Evolutionary conservation across 2,888 invertebrate species (phyloP), one percentile per base, ranked within the genome.

Genomic region (Euclidia mi): DNA sequence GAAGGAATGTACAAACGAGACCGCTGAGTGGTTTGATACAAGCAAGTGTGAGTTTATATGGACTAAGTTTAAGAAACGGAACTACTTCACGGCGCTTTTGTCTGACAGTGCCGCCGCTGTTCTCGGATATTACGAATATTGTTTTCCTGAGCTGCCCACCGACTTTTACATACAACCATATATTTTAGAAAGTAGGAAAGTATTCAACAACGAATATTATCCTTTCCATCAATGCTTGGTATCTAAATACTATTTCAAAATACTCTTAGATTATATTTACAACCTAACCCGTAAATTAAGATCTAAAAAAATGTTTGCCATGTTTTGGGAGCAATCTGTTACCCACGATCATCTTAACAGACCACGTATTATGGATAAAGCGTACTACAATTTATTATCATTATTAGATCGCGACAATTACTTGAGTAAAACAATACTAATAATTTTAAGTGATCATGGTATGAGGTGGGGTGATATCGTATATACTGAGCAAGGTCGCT

Each of bases 361-460:
- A 78, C 97, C 98, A 0, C 95, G 95, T 73, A 81, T 96, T 17
- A 97, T 97, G 53, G 98, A 98, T 76, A 90, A 95, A 0, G 89
- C 95, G 35, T 96, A 97, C 73, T 80, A 91, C 58, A 75, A 90
- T 0, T 95, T 97, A 74, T 87, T 98, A 46, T 82, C 87, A 48
- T 84, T 91, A 49, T 79, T 97, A 42, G 88, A 95, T 18, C 67
- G 85, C 0, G 83, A 91, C 0, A 93, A 94, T 0, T 89, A 95
- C 43, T 88, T 97, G 44, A 95, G 97, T 42, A 94, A 96, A 11
- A 97, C 97, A 0, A 94, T 96, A 18, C 75, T 97, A 10, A 91
- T 98, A 40, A 84, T 98, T 3, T 94, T 98, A 92, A 98, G 98
- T 84, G 98, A 99, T 82, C 98, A 99, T 79, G 99, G 99, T 0